Percentiles rank a stretch among this genome's conserved stretches.
These are phyloP conservation scores for Sinopyrophorus schimmeli DNA, from an alignment of 2,888 invertebrate genomes.

Conservation along the genomic window DNA sequence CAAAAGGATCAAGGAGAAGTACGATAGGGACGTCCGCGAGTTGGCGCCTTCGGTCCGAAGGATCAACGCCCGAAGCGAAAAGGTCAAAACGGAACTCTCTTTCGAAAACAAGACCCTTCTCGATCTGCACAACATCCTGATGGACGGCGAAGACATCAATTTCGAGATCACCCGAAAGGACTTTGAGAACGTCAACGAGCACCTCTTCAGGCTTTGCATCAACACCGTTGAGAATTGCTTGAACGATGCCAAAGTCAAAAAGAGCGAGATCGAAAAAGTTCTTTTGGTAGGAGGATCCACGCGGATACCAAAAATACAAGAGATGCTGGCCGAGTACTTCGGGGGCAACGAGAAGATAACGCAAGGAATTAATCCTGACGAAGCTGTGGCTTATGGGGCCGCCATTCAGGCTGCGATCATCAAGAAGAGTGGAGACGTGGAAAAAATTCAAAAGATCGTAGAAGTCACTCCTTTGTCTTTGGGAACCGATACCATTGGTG, in stretches of 20 bases:
- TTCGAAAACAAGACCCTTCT: constrained; percentile 75
- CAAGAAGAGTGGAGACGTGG: constrained; percentile 74
- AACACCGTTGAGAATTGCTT: constrained; percentile 84
- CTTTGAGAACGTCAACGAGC: constrained; percentile 87
- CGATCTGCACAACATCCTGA: constrained; percentile 76
- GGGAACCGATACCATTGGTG: constrained; percentile 80
- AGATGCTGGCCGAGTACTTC: constrained; percentile 77
- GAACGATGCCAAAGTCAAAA: constrained; percentile 80
- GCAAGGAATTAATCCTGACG: constrained; percentile 88
- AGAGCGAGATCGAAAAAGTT: constrained; percentile 75
- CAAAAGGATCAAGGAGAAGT: constrained; percentile 74
- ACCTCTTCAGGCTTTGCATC: constrained; percentile 75
- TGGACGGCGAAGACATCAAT: constrained; percentile 86
- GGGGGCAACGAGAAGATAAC: constrained; percentile 76
- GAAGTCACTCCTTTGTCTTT: constrained; percentile 77
- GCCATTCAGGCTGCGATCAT: constrained; percentile 92
- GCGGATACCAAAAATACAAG: constrained; percentile 88
- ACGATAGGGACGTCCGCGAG: constrained; percentile 65
- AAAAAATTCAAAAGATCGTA: constrained; percentile 60
- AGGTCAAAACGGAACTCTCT: constrained; percentile 74
- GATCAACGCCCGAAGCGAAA: constrained; percentile 80
- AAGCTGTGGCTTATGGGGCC: constrained; percentile 90
- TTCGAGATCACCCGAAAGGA: constrained; percentile 80
- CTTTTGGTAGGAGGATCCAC: constrained; percentile 88
- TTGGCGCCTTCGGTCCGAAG: constrained; percentile 79